Evolutionary conservation across 2,113 vertebrate genomes (phyloP), one percentile per base, ranked within the genome.

Genomic region (Daboia siamensis): DNA sequence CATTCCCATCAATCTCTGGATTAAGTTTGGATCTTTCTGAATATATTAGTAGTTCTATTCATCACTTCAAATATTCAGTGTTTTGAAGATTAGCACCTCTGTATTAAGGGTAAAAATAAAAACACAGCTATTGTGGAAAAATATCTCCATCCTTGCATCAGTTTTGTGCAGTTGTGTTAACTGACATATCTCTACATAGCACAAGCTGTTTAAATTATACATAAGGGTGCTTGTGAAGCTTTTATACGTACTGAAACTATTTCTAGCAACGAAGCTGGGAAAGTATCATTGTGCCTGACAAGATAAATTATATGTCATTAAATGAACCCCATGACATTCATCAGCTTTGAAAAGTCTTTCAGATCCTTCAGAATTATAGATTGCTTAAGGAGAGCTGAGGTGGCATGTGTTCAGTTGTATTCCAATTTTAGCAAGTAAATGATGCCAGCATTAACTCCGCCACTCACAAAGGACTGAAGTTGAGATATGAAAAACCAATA

Each of bases 321-420:
- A 51, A 87, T 52, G n/a, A 91, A 87, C 48, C 56, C 29, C 9
- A 44, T 52, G 88, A 33, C n/a, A 95, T 96, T 95, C 95, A 96
- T 96, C 95, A 96, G 93, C 95, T 96, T 94, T 96, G 95, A 97
- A 95, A 93, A 91, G 93, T 95, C 96, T 80, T 92, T 93, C 94
- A 93, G 94, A 95, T 95, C 95, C 87, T 90, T 92, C 95, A 95
- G 94, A 97, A 96, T 95, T 96, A 96, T 94, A 86, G 0, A 87
- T 94, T 93, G 92, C 94, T 94, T 57, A 95, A 89, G 95, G 96
- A 93, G 94, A 95, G 95, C 94, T 86, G 92, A 96, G 95, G 80
- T 95, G 95, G 95, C 96, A 95, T 95, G 93, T 0, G 0, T 84
- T 94, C 88, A 95, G 95, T 96, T 94, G 21, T 86, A 5, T 95